phyloP scores from a whole-genome alignment of 2,888 invertebrate genomes.

The Apeira syringaria region DNA sequence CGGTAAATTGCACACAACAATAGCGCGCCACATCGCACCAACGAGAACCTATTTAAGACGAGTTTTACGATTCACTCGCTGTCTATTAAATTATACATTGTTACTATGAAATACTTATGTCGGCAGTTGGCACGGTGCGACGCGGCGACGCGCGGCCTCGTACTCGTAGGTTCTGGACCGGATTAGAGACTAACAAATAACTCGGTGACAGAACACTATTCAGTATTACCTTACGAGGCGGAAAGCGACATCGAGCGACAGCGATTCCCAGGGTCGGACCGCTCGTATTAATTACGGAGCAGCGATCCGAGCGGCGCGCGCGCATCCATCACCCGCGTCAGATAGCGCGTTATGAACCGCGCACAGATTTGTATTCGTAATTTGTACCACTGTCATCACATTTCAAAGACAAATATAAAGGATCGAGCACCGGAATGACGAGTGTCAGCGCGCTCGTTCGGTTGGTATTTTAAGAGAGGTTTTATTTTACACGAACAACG shows the following conservation, averaged over 20 bases:
- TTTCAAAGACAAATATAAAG: conserved; percentile 84
- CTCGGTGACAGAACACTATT: conserved; percentile 61
- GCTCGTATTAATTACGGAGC: conserved; percentile 77
- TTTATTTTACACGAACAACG: conserved; percentile 82
- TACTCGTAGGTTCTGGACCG: conserved; percentile 47
- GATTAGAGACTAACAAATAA: conserved; percentile 57
- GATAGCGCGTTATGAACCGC: conserved; percentile 80
- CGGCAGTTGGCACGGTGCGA: conserved; percentile 22
- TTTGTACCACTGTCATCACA: conserved; percentile 84
- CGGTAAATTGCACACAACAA: conserved; percentile 81
- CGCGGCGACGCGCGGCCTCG: no score
- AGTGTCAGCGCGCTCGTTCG: conserved; percentile 77
- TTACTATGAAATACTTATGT: conserved; percentile 21
- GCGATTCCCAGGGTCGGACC: conserved; percentile 68
- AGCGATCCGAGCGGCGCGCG: conserved; percentile 64
- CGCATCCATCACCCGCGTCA: conserved; percentile 76
- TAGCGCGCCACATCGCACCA: conserved; percentile 58
- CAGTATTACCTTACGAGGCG: conserved; percentile 63
- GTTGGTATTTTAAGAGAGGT: conserved; percentile 79
- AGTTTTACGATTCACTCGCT: conserved; percentile 78
- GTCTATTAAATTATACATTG: conserved; percentile 67
- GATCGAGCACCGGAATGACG: conserved; percentile 80
- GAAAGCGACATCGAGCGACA: conserved; percentile 72
- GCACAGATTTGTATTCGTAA: conserved; percentile 81
- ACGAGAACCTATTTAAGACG: conserved; percentile 68